Evolutionary conservation across 1,140 invertebrate species (phyloP).

Genomic region (Bacillus rossius): DNA sequence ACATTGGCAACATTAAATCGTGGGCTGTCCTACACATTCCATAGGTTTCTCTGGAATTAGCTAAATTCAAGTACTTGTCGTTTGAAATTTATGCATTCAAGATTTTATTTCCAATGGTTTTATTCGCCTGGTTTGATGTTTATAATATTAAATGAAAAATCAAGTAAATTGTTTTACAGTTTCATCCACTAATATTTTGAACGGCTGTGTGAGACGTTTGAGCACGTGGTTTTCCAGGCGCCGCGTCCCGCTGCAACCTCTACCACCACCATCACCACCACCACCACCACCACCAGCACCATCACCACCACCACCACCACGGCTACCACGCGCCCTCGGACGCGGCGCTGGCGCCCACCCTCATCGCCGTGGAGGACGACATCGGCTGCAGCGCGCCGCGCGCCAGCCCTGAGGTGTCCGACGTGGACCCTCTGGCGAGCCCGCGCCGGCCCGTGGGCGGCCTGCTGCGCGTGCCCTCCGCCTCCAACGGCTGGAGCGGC

Average conservation of each 20-base stretch:
- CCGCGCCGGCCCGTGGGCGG: slow-evolving; percentile 20
- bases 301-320: slow-evolving; percentile 12
- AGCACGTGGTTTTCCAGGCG: too few species aligned
- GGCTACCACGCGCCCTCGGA: not conserved
- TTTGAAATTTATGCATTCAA: too few species aligned
- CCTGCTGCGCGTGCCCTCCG: slow-evolving; percentile 32
- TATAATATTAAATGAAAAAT: too few species aligned
- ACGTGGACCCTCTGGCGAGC: not conserved
- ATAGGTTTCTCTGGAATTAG: too few species aligned
- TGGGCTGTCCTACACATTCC: too few species aligned
- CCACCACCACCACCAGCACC: slow-evolving; percentile 6
- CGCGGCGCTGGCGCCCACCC: not conserved
- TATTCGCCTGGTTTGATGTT: too few species aligned
- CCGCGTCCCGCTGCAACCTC: not conserved
- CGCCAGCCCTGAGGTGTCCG: slow-evolving; percentile 8
- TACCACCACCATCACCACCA: not conserved
- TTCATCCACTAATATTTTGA: too few species aligned
- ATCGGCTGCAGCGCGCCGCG: slow-evolving; percentile 37
- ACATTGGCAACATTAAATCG: too few species aligned
- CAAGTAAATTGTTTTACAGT: too few species aligned
- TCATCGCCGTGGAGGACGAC: not conserved
- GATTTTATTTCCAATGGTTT: too few species aligned
- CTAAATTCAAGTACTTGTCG: too few species aligned
- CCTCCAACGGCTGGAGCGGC: slow-evolving; percentile 35
- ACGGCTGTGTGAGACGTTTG: too few species aligned